Evolutionary conservation across 2,888 invertebrate species (phyloP), one percentile per base, ranked within the genome.

Genomic region (Muschampia plurimacula): DNA sequence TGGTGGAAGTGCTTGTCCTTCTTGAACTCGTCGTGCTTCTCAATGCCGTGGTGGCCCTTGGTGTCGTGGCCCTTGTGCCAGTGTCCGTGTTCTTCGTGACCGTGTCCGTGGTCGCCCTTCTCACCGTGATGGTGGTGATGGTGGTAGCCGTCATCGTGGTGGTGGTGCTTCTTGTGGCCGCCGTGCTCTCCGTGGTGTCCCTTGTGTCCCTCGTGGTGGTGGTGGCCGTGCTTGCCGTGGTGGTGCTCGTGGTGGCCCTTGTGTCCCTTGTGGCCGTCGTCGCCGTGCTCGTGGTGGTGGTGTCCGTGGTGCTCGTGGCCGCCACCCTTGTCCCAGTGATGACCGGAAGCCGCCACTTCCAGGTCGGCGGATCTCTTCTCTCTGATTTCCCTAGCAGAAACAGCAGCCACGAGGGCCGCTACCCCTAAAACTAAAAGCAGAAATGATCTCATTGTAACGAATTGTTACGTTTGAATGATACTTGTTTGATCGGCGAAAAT

Each of bases 1-100:
- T 98, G 97, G 86, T 96, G 97, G 96, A 97, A 97, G 86, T 98
- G 97, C 81, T 97, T 97, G 82, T 97, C 96, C 86, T 98, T 97
- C 85, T 97, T 97, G 90, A 96, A 97, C 88, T 98, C 98, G 87
- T 98, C 97, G 86, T 97, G 86, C 86, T 98, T 98, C 91, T 98
- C 97, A 5, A 97, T 95, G 79, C 97, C 96, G 84, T 98, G 97
- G 80, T 97, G 97, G 69, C 98, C 97, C 84, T 98, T 97, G 74
- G 97, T 97, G 82, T 96, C 96, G 89, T 98, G 97, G 0, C 97
- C 97, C 84, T 98, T 98, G 78, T 97, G 97, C 87, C 95, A 97
- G 41, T 44, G 44, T 9, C 94, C 94, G 88, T 96, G 97, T 92
- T 97, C 97, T 74, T 96, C 97, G 82, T 97, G 96, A 78, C 96